Base-by-base conservation (phyloP, 2,113 vertebrate genomes). In the Passerina amoena region DNA sequence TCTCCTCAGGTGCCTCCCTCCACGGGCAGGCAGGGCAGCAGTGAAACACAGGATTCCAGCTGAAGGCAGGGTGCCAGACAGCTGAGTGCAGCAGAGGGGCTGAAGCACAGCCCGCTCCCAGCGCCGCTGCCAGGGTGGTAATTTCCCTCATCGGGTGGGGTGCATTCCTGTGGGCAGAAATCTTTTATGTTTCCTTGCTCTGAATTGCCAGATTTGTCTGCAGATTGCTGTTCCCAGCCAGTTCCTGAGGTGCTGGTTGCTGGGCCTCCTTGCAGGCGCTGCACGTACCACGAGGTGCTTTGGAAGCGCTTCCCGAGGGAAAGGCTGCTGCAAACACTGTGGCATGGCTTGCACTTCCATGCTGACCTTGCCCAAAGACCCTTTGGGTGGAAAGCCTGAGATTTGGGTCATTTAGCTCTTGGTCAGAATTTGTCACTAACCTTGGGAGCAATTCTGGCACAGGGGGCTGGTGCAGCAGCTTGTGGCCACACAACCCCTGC, bases 161-260 rank as follows among this genome's bases (percentile, higher is more conserved):
- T 95, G 75, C 66, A 42, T 96, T 96, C 88, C 92, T 94, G 73
- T 68, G 75, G 87, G 87, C 85, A 95, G 61, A 44, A 79, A 90
- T 76, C 57, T 82, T 72, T 80, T 79, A 18, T 57, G 75, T 92
- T 97, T 96, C 85, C 90, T 65, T 80, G 79, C 75, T 80, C 66
- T 53, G 88, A 88, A 50, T 65, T 71, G 85, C 85, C 71, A 90
- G 92, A 90, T 93, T 82, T 86, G 88, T 90, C 53, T 93, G 85
- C 53, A 93, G 95, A 69, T 93, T 65, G 82, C 57, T 0, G 10
- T 80, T 97, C 90, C 78, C 82, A 91, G 78, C 37, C 61, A 35
- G 63, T 6, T 91, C 45, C 82, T 12, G 85, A 66, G 88, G 42
- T 93, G 70, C 65, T 76, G 85, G 3, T 68, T 87, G 84, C 70